phyloP scores from a whole-genome alignment of 1,140 invertebrate species.

The Diabrotica undecimpunctata region DNA sequence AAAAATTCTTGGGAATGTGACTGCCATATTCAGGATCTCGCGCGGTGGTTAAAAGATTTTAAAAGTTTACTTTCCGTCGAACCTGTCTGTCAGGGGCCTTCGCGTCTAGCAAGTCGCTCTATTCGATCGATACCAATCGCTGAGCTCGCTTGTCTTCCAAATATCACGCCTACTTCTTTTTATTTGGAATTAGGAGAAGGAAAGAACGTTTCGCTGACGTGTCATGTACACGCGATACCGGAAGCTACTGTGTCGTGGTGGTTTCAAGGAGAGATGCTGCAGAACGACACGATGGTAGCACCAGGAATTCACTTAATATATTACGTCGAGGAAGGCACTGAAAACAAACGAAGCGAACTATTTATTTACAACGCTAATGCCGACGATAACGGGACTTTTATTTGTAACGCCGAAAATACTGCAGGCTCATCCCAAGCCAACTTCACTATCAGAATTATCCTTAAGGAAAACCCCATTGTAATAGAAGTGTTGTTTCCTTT shows the following conservation, averaged over 20 bases:
- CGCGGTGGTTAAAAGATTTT: conserved; percentile 72
- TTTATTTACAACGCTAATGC: conserved; percentile 69
- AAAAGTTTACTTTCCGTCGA: conserved; percentile 66
- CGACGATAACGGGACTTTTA: conserved; percentile 77
- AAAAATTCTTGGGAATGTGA: conserved; percentile 88
- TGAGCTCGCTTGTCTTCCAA: conserved; percentile 80
- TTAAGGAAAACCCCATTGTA: conserved; percentile 66
- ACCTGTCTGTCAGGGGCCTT: conserved; percentile 71
- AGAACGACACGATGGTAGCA: conserved; percentile 64
- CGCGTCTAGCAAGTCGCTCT: conserved; percentile 59
- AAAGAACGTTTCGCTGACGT: conserved; percentile 73
- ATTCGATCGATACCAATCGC: conserved; percentile 66
- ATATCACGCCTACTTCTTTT: conserved; percentile 65
- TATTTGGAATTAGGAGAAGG: conserved; percentile 74
- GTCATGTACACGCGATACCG: conserved; percentile 73
- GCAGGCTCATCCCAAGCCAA: conserved; percentile 73
- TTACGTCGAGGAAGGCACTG: conserved; percentile 63
- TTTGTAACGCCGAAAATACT: conserved; percentile 76
- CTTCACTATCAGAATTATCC: conserved; percentile 69
- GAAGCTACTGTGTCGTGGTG: conserved; percentile 76
- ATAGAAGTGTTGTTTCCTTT: conserved; percentile 62
- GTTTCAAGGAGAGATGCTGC: conserved; percentile 71
- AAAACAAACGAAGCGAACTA: conserved; percentile 70
- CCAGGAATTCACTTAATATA: conserved; percentile 63
- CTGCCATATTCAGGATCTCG: conserved; percentile 71